Evolutionary conservation across 2,797 vertebrate genomes (phyloP).

Genomic region (Scolopax bukidnonensis): DNA sequence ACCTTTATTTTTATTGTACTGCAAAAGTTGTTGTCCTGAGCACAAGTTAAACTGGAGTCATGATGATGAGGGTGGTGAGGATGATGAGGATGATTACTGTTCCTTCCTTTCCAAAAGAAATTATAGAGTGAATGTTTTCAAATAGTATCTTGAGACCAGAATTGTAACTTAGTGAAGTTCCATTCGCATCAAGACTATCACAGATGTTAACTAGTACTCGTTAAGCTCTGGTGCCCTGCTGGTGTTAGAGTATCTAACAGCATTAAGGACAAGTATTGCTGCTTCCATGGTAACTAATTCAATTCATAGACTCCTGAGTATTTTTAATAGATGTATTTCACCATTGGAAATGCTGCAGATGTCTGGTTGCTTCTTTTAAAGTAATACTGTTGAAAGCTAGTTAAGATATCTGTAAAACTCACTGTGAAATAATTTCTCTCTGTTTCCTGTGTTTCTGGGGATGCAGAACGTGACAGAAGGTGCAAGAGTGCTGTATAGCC

Average conservation of each 20-base stretch:
- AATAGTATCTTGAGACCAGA: background rate
- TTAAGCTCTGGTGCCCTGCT: background rate
- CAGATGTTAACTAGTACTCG: background rate
- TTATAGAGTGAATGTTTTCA: background rate
- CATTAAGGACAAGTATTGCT: background rate
- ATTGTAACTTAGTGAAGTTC: background rate
- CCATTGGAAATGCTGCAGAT: background rate
- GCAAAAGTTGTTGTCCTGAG: background rate
- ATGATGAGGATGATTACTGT: background rate
- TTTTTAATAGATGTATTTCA: background rate
- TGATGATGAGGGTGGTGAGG: background rate
- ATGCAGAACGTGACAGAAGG: conserved; percentile 81
- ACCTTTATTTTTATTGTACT: background rate
- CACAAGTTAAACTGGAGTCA: background rate
- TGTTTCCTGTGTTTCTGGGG: conserved; percentile 11
- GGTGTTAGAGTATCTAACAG: background rate
- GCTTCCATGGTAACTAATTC: background rate
- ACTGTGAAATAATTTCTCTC: background rate
- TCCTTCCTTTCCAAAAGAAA: background rate
- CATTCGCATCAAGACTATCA: background rate
- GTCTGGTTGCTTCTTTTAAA: background rate
- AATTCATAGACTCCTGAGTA: background rate
- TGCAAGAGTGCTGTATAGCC: conserved; percentile 88
- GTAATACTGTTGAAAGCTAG: background rate
- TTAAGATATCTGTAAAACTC: background rate